Percentiles rank a stretch among this genome's conserved stretches.
Evolutionary conservation across 2,888 invertebrate genomes (phyloP).

Genomic region (Pseudolycoriella hygida): DNA sequence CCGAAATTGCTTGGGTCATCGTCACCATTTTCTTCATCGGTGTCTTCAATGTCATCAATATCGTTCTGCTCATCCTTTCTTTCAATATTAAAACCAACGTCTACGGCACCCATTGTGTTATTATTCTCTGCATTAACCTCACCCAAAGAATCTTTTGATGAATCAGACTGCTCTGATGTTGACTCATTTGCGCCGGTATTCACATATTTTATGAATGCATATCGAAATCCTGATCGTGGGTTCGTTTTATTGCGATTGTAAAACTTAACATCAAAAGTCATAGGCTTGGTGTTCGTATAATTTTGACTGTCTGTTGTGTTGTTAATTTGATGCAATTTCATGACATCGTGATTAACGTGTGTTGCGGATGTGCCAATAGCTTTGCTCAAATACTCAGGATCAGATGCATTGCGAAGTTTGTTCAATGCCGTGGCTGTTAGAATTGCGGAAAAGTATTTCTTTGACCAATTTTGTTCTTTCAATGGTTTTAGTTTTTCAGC

Average conservation of each 20-base stretch:
- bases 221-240: conserved; percentile 6
- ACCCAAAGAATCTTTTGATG: background rate
- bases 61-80: conserved; percentile 4
- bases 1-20: conserved; percentile 6
- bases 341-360: background rate
- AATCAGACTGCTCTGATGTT: background rate
- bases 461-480: background rate
- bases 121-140: background rate
- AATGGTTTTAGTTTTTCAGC: background rate
- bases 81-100: background rate
- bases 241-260: no score
- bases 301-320: no score
- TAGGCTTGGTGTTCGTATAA: no score
- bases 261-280: no score
- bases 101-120: background rate
- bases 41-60: conserved; percentile 3
- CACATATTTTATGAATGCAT: conserved; percentile 10
- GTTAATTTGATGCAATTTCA: no score
- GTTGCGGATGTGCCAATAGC: background rate
- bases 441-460: background rate
- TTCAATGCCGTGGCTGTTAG: background rate
- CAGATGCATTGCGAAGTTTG: background rate
- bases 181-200: background rate
- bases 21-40: background rate
- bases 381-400: background rate